Evolutionary conservation across 2,888 invertebrate species (phyloP).

Genomic region (Ormyrus nitidulus): DNA sequence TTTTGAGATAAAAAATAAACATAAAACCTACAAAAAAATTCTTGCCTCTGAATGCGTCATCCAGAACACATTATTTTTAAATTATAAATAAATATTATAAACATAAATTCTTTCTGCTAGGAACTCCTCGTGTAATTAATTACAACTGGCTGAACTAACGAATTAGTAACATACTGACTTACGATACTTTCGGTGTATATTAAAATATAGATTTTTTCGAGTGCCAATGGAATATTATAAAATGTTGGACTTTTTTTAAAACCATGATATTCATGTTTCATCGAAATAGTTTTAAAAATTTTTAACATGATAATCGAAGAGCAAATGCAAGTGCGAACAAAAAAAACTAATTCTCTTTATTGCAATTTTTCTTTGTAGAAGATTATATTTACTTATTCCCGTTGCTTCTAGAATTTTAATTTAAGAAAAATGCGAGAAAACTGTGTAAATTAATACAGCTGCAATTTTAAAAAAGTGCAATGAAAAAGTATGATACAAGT

Average conservation of each 20-base stretch:
- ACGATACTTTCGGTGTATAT: background rate
- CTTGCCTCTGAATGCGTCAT: background rate
- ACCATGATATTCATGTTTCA: no score
- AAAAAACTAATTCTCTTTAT: no score
- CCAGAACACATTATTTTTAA: background rate
- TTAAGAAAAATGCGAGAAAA: no score
- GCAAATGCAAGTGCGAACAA: no score
- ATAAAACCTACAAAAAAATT: background rate
- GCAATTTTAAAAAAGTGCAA: no score
- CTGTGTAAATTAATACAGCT: no score
- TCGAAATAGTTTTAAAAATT: no score
- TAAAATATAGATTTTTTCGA: conserved; percentile 31
- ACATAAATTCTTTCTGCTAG: conserved; percentile 10
- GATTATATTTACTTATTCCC: no score
- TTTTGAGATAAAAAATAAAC: background rate
- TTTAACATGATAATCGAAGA: no score
- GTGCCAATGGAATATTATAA: conserved; percentile 43
- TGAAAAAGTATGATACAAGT: no score
- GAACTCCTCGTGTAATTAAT: conserved; percentile 25
- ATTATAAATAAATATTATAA: background rate
- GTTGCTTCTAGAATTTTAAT: no score
- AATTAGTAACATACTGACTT: conserved; percentile 2
- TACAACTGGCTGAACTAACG: background rate
- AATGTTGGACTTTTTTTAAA: background rate
- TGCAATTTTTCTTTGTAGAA: no score